phyloP scores from a whole-genome alignment of 2,113 vertebrate genomes.

The Columba livia region DNA sequence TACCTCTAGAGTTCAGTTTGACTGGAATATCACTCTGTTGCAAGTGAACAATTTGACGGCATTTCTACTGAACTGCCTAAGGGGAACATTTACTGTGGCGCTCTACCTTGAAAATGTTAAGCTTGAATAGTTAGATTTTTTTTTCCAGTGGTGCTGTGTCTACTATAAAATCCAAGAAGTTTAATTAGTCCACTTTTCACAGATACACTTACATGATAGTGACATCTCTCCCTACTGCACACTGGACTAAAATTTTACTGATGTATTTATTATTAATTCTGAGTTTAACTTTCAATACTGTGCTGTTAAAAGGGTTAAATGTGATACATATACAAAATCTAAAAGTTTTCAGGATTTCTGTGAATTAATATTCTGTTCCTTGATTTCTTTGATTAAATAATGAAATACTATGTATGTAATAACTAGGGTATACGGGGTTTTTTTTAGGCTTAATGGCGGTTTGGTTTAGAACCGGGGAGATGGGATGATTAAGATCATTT shows the following conservation, averaged over 20 bases:
- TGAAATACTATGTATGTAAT: neutral
- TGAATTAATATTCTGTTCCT: neutral
- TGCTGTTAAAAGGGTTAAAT: neutral
- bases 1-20: neutral
- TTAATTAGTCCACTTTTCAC: neutral
- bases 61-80: neutral
- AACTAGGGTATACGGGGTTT: neutral
- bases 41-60: neutral
- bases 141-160: neutral
- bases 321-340: fast-evolving
- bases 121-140: neutral
- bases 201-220: neutral
- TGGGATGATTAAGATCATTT: neutral
- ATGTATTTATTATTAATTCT: neutral
- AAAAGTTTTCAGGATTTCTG: neutral
- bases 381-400: neutral
- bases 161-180: neutral
- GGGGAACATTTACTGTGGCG: neutral
- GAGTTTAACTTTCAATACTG: neutral
- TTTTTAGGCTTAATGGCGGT: neutral
- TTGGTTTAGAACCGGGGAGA: neutral
- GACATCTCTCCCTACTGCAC: neutral
- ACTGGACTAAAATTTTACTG: neutral
- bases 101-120: neutral
- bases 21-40: neutral